Evolutionary conservation across 2,797 vertebrate species (phyloP), one percentile per base, ranked within the genome.

Genomic region (Brotogeris chrysoptera): DNA sequence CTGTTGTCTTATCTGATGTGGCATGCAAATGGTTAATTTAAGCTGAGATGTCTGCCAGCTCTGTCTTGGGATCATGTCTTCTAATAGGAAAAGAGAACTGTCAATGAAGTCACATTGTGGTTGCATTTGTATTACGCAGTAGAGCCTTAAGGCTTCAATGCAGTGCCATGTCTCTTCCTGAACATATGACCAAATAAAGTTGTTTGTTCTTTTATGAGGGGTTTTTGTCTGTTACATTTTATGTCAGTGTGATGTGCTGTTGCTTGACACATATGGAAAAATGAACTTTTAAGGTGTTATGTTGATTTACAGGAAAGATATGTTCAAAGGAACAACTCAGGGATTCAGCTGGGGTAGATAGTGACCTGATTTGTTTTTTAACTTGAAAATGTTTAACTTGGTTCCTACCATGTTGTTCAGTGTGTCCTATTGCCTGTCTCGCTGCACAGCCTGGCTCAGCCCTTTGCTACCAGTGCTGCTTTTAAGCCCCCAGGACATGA

Each of bases 401-500:
- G 13, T 82, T 68, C 86, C 64, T n/a, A 1, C 10, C 23, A 8
- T 21, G 17, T 64, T 13, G 6, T 0, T 49, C 46, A 34, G 27
- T 4, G 16, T 11, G 46, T 69, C 28, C 39, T 27, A 20, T 65
- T 79, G 64, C 17, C 61, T 66, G 41, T 25, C 41, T 52, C 10
- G 16, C 41, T 16, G 13, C 27, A 4, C 32, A 53, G 49, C 47
- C 63, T 1, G 0, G 25, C 59, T 77, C 47, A 32, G 21, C 36
- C 50, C 72, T 63, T 64, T 47, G 82, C 63, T 83, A 5, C 34
- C 59, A 17, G 19, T 4, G 17, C 28, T 3, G 1, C 49, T 16
- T 59, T 4, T 8, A 27, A 61, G 7, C 18, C 12, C 46, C 9
- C 0, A 5, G 11, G 65, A 11, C 27, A 20, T 0, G 0, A 43